Evolutionary conservation across 2,888 invertebrate species (phyloP), one percentile per base, ranked within the genome.

Genomic region (Lucinisca nassula): DNA sequence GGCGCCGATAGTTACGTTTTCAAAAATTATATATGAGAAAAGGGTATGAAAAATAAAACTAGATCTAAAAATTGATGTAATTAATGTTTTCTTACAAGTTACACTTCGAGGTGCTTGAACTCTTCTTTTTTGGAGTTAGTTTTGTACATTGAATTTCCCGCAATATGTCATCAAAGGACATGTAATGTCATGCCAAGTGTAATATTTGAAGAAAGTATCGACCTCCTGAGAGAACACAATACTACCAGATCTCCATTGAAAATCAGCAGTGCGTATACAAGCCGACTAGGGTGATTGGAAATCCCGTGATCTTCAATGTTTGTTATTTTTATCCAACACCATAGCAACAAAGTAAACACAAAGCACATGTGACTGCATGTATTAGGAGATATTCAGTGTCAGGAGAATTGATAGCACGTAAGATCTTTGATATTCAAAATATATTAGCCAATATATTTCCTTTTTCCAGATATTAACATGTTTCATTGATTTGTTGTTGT

Each of bases 271-370:
- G 55, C 55, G n/a, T 21, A n/a, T 55, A n/a, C 21, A 61, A 30
- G 24, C 3, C 1, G 67, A 24, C 35, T 35, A 35, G 67, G 21
- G 35, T 67, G 67, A 67, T 67, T 67, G 67, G 67, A 35, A 67
- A 67, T 21, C 67, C 67, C 67, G 35, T 67, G 67, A 67, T 67
- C 67, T 14, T 35, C 21, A 10, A 35, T 67, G 35, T 67, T 67
- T 67, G 67, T 67, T 67, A 67, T 67, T 67, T 67, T 30, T 67
- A 67, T 67, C 67, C 67, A 35, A 32, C 61, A 40, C 82, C 85
- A 84, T 84, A 61, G 77, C 67, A 72, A 89, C 89, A 79, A 78
- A 73, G 89, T 87, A 89, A 89, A 89, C 84, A 86, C 45, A 55
- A 40, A 79, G 24, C 74, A 74, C 74, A 67, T 67, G 67, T 67